Evolutionary conservation across 2,888 invertebrate species (phyloP).

Genomic region (Hypomecis punctinalis): DNA sequence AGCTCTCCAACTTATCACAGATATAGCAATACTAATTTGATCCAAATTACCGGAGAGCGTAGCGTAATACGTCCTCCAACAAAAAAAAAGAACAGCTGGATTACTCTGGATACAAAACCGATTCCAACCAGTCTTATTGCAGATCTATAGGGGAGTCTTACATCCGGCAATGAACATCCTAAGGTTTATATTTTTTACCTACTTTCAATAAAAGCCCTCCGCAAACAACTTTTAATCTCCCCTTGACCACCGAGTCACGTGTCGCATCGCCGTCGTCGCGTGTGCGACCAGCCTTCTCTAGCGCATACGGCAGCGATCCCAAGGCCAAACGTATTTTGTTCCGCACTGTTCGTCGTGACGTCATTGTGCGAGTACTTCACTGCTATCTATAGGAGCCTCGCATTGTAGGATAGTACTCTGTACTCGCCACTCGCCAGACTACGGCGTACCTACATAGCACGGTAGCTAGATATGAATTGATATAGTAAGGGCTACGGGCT

Average conservation of each 20-base stretch:
- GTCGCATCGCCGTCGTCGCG: slow-evolving; percentile 47
- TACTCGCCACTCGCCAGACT: slow-evolving; percentile 22
- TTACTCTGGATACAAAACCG: no score
- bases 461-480: slow-evolving; percentile 5
- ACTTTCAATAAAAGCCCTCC: neutral
- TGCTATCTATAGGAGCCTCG: slow-evolving; percentile 61
- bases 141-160: no score
- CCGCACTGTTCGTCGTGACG: slow-evolving; percentile 74
- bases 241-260: slow-evolving; percentile 10
- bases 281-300: slow-evolving; percentile 54
- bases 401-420: slow-evolving; percentile 43
- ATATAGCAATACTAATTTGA: no score
- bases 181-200: neutral
- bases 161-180: no score
- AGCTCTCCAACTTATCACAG: no score
- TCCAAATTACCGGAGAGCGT: no score
- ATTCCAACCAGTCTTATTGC: no score
- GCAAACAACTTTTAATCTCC: neutral
- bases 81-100: neutral
- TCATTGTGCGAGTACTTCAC: slow-evolving; percentile 67
- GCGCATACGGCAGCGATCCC: slow-evolving; percentile 69
- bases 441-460: slow-evolving; percentile 16
- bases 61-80: neutral
- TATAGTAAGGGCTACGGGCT: slow-evolving; percentile 2
- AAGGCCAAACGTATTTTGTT: slow-evolving; percentile 80